Percentiles rank a stretch among this genome's conserved stretches.
These are phyloP conservation scores for Ypsolopha sequella DNA, from an alignment of 2,888 invertebrate genomes.

Conservation along the genomic window DNA sequence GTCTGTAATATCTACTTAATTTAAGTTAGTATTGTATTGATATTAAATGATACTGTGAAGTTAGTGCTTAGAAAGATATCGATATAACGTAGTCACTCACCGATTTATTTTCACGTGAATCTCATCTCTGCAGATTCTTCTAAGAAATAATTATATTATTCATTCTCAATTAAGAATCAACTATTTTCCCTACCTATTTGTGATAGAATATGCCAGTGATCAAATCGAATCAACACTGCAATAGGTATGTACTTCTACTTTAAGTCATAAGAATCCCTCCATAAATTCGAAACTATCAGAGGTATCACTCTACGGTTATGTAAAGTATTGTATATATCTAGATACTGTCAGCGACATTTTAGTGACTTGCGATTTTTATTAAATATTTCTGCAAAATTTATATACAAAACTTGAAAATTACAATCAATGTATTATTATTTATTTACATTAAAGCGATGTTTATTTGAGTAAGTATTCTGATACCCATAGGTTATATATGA, in stretches of 20 bases:
- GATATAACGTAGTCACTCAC: neutral
- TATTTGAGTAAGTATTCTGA: too few relatives aligned
- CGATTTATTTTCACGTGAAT: neutral
- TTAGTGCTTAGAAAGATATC: neutral
- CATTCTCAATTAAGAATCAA: neutral
- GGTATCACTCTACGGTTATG: neutral
- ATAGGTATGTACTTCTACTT: neutral
- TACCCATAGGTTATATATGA: too few relatives aligned
- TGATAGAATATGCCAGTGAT: constrained; percentile 36
- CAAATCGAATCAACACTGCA: constrained; percentile 39
- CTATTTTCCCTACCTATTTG: neutral
- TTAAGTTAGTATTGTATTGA: neutral
- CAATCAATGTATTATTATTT: too few relatives aligned
- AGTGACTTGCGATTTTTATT: neutral
- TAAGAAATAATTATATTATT: neutral
- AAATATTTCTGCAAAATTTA: neutral
- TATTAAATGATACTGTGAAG: neutral
- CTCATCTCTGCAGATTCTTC: neutral
- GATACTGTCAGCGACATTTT: neutral
- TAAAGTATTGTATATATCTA: constrained; percentile 13
- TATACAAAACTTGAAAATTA: too few relatives aligned
- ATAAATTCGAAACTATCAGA: neutral
- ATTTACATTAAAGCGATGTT: too few relatives aligned
- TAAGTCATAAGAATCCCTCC: too few relatives aligned
- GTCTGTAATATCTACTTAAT: too few relatives aligned